phyloP scores from a whole-genome alignment of 2,797 vertebrate genomes.

The Danionella dracula region DNA sequence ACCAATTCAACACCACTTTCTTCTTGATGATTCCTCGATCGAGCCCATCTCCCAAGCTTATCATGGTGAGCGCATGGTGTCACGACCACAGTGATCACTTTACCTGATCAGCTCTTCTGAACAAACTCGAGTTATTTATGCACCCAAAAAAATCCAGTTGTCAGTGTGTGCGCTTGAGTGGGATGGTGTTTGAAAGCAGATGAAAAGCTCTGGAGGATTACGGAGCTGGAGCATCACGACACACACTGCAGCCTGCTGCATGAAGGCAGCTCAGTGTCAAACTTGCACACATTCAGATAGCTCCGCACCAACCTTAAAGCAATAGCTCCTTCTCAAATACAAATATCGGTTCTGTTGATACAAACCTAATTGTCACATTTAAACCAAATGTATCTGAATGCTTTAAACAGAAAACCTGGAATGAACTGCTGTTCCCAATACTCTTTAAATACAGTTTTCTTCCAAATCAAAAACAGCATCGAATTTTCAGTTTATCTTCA shows the following conservation, averaged over 20 bases:
- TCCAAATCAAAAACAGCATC: no score
- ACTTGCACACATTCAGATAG: conserved; percentile 2
- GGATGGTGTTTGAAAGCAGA: not conserved
- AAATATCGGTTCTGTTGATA: no score
- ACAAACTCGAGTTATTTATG: not conserved
- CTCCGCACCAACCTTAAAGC: not conserved
- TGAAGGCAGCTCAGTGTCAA: conserved; percentile 12
- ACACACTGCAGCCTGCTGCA: conserved; percentile 38
- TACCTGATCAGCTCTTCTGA: not conserved
- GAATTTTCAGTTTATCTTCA: no score
- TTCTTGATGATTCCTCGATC: not conserved
- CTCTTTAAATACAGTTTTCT: no score
- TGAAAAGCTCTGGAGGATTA: conserved; percentile 56
- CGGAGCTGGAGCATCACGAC: conserved; percentile 35
- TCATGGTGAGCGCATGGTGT: no score
- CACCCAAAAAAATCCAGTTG: not conserved
- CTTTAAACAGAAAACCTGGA: no score
- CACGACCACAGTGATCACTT: conserved; percentile 26
- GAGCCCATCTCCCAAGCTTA: no score
- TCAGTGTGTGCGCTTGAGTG: not conserved
- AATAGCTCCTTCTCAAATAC: not conserved
- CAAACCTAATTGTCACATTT: no score
- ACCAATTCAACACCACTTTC: not conserved
- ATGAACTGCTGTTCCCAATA: no score
- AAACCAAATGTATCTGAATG: no score